Evolutionary conservation across 1,140 invertebrate genomes (phyloP).

Genomic region (Archivesica marissinica): DNA sequence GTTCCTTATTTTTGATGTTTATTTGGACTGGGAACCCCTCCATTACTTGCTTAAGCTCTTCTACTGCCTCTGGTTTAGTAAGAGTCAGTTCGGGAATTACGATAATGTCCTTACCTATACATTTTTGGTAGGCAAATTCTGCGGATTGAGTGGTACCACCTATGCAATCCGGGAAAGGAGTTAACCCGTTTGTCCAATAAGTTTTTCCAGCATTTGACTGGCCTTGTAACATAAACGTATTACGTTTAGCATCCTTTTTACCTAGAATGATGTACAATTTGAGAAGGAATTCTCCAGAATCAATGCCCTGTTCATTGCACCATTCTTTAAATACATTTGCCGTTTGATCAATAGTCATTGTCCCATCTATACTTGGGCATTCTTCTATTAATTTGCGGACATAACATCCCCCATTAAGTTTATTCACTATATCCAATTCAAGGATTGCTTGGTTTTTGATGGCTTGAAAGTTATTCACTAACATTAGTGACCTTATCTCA

Average conservation of each 20-base stretch:
- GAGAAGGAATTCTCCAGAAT: background rate
- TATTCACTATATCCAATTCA: no score
- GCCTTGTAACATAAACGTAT: background rate
- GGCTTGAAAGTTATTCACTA: no score
- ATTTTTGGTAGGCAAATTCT: background rate
- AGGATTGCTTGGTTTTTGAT: no score
- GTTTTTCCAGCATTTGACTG: constrained; percentile 15
- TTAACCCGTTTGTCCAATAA: background rate
- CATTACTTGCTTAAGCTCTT: background rate
- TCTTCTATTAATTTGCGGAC: no score
- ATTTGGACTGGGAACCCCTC: background rate
- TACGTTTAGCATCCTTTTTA: background rate
- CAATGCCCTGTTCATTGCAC: background rate
- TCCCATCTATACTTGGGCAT: no score
- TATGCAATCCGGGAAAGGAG: background rate
- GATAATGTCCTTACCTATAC: background rate
- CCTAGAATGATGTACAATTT: background rate
- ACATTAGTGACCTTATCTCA: no score
- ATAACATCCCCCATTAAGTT: no score
- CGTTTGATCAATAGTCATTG: no score
- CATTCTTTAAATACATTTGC: background rate
- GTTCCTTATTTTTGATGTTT: background rate
- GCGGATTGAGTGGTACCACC: background rate
- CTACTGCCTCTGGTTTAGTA: background rate
- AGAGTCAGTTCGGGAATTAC: background rate